Base-by-base conservation (phyloP, 1,140 invertebrate species). In the Galleria mellonella region DNA sequence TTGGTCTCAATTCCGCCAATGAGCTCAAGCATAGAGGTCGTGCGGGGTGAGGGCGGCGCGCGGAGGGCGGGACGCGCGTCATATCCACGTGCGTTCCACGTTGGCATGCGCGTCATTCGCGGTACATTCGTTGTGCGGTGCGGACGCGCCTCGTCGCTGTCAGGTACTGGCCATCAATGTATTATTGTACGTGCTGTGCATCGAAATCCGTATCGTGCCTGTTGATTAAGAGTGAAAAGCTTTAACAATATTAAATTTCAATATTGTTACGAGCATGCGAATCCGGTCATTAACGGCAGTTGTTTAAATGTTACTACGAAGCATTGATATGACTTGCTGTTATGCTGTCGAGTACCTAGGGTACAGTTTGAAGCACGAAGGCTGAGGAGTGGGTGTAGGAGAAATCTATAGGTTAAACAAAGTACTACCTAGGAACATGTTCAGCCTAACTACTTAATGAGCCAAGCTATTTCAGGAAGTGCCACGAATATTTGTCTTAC, bases 141-240 rank as follows among this genome's bases (percentile, higher is more conserved):
- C 47, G 45, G 51, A 54, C 68, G 67, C 58, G 50, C 64, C 59
- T 1, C 73, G 62, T 42, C 75, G 54, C 39, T 77, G 78, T 83
- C 76, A 83, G 65, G 72, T 64, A 9, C 64, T 70, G 32, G 54
- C 70, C 62, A 76, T 52, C 64, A 76, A 32, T 9, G 75, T 74
- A 43, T 82, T 81, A 53, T 84, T 85, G 61, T 83, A 85, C 33
- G 73, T 83, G 78, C 82, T 85, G 49, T 83, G 68, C 67, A 83
- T 72, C 44, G 82, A 85, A 42, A 85, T 79, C 41, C 82, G 72
- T 35, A 85, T 82, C 6, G 82, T 85, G 61, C 82, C 82, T 83
- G 58, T 4, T 7, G 44, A 55, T 47, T 55, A 28, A 41, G 43
- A 30, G 23, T 15, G 30, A 11, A 9, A 0, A 5, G 8, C 9